Percentiles rank a stretch among this genome's conserved stretches.
phyloP scores from a whole-genome alignment of 2,113 vertebrate genomes.

The Tamias sibiricus region DNA sequence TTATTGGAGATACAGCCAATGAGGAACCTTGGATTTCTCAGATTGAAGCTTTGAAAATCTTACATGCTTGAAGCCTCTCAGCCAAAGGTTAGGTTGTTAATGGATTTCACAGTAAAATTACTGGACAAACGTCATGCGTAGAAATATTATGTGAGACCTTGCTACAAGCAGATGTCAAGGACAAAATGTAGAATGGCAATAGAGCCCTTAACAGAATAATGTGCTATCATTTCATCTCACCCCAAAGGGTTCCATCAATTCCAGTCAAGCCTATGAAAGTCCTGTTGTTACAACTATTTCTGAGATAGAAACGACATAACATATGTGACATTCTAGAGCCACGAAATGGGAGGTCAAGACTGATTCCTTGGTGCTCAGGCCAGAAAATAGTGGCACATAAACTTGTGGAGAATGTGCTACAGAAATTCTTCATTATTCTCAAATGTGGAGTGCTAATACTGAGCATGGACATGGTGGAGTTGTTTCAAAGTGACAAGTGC shows the following conservation, averaged over 20 bases:
- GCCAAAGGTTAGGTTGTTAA: background rate
- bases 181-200: constrained; percentile 56
- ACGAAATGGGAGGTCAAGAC: background rate
- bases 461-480: background rate
- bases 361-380: background rate
- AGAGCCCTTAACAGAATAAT: background rate
- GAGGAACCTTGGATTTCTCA: constrained; percentile 22
- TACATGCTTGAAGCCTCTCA: background rate
- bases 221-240: background rate
- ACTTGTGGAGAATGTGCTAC: background rate
- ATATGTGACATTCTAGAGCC: background rate
- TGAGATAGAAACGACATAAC: background rate
- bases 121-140: background rate
- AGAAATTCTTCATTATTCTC: background rate
- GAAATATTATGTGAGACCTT: constrained; percentile 52
- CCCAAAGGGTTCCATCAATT: background rate
- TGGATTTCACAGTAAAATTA: background rate
- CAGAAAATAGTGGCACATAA: background rate
- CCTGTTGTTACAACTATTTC: background rate
- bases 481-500: background rate
- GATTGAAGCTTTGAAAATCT: constrained; percentile 46
- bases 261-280: background rate
- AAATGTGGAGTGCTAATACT: background rate
- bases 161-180: constrained; percentile 26
- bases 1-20: background rate